phyloP scores from a whole-genome alignment of 2,888 invertebrate species.

The Candidula unifasciata region DNA sequence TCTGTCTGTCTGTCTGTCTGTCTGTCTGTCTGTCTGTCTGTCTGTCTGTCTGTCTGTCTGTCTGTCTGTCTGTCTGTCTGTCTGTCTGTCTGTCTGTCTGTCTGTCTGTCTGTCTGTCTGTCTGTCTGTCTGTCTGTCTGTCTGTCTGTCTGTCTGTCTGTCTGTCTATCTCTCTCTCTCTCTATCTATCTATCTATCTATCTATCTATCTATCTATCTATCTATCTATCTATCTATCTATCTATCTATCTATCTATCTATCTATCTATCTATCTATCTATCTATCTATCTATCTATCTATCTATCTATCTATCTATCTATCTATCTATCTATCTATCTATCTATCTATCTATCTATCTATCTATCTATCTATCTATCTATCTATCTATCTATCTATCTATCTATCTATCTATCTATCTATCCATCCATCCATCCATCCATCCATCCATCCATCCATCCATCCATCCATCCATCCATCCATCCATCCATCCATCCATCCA shows the following conservation, averaged over 20 bases:
- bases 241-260: constrained; percentile 14
- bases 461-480: too few species aligned
- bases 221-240: neutral
- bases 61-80: constrained; percentile 17
- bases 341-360: too few species aligned
- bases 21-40: neutral
- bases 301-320: neutral
- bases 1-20: neutral
- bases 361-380: too few species aligned
- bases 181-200: too few species aligned
- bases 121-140: constrained; percentile 30
- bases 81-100: constrained; percentile 37
- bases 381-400: too few species aligned
- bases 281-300: too few species aligned
- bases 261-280: constrained; percentile 9
- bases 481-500: too few species aligned
- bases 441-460: too few species aligned
- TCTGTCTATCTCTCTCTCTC: too few species aligned
- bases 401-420: too few species aligned
- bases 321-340: neutral
- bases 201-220: constrained; percentile 17
- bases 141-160: constrained; percentile 17
- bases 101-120: constrained; percentile 33
- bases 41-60: neutral
- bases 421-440: too few species aligned